Percentiles rank a stretch among this genome's conserved stretches.
phyloP scores from a whole-genome alignment of 2,113 vertebrate genomes.

The Leucoraja erinaceus region DNA sequence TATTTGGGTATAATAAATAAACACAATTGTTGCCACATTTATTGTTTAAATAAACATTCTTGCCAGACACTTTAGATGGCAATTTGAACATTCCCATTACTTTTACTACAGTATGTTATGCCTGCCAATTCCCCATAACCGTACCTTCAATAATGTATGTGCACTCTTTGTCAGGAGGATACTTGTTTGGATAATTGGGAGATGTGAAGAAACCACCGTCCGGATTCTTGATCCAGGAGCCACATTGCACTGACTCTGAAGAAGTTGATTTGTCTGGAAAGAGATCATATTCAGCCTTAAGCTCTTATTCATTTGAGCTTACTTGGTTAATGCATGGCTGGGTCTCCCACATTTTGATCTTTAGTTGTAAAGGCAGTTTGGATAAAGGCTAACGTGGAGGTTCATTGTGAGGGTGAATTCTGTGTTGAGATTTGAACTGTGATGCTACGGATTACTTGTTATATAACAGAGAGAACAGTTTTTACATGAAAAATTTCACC shows the following conservation, averaged over 20 bases:
- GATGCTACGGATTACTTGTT: neutral
- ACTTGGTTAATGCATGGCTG: slow-evolving; percentile 44
- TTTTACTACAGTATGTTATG: neutral
- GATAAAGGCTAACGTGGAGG: neutral
- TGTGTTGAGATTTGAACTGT: neutral
- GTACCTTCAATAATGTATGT: slow-evolving; percentile 98
- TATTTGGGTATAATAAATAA: neutral
- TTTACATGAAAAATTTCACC: neutral
- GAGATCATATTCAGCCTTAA: slow-evolving; percentile 42
- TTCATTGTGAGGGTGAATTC: neutral
- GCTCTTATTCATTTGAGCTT: slow-evolving; percentile 39
- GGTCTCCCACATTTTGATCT: slow-evolving; percentile 11
- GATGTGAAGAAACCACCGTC: slow-evolving; percentile 94
- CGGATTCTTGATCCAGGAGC: slow-evolving; percentile 91
- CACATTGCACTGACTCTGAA: slow-evolving; percentile 87
- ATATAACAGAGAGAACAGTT: neutral
- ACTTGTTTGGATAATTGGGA: slow-evolving; percentile 96
- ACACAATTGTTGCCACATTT: neutral
- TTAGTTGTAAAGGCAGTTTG: neutral
- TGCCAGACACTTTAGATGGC: neutral
- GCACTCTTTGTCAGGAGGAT: slow-evolving; percentile 91
- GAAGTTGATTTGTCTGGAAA: slow-evolving; percentile 75
- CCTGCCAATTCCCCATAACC: neutral
- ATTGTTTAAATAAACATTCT: neutral
- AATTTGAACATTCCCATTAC: neutral